Conservation (phyloP, 2,797 vertebrate species). For the Steatocranus sp. region DNA sequence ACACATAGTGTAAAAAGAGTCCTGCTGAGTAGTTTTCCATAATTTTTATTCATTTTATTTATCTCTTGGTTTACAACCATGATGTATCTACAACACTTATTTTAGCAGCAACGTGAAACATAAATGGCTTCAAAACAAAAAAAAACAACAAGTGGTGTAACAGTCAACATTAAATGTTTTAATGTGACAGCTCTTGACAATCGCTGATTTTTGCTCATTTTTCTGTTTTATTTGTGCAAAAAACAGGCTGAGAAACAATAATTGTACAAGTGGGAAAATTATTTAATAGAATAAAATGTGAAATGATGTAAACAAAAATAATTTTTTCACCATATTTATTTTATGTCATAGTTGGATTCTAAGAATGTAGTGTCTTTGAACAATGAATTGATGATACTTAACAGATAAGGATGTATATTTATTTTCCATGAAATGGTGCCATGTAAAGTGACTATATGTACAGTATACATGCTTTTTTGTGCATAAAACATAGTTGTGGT, state of each 20-base stretch:
- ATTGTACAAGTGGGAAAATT: background rate
- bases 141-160: background rate
- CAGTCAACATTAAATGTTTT: slow-evolving; percentile 43
- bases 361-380: slow-evolving; percentile 44
- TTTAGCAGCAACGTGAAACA: background rate
- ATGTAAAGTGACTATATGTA: slow-evolving; percentile 40
- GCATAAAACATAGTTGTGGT: slow-evolving; percentile 1
- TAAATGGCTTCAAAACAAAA: background rate
- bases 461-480: slow-evolving; percentile 17
- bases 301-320: slow-evolving; percentile 15
- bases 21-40: background rate
- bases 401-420: slow-evolving; percentile 48
- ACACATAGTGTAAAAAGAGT: background rate
- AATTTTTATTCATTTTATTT: background rate
- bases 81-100: background rate
- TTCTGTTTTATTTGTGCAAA: slow-evolving; percentile 5
- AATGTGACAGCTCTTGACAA: slow-evolving; percentile 69
- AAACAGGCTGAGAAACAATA: slow-evolving; percentile 7
- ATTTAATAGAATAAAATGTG: slow-evolving; percentile 6
- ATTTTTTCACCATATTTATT: slow-evolving; percentile 24
- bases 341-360: slow-evolving; percentile 23
- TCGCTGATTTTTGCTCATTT: slow-evolving; percentile 37
- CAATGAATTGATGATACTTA: background rate
- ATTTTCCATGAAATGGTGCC: slow-evolving; percentile 42
- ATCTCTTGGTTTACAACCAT: background rate